Evolutionary conservation across 2,797 vertebrate species (phyloP).

Genomic region (Crax fasciolata): DNA sequence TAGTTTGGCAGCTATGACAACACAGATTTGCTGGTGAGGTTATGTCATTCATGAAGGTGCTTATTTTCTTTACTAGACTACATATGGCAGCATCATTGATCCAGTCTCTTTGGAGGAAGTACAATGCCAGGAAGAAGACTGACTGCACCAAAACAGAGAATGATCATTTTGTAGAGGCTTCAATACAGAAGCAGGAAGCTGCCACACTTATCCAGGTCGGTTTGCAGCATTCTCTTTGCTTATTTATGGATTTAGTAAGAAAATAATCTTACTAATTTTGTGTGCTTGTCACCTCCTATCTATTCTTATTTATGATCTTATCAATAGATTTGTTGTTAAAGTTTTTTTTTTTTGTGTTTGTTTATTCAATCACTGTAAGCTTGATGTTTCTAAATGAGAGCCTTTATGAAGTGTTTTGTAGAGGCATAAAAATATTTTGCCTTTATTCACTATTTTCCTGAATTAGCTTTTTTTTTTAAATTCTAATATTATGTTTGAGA

Average conservation of each 20-base stretch:
- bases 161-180: not conserved
- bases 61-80: constrained; percentile 54
- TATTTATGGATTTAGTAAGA: not conserved
- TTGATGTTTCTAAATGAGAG: not conserved
- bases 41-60: constrained; percentile 69
- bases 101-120: constrained; percentile 56
- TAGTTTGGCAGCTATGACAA: constrained; percentile 82
- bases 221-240: not conserved
- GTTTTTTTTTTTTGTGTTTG: not conserved
- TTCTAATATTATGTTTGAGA: not conserved
- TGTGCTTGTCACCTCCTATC: not conserved
- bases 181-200: constrained; percentile 79
- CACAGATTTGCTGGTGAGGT: constrained; percentile 82
- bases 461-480: constrained; percentile 3
- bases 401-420: not conserved
- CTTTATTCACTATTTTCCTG: not conserved
- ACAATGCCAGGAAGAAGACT: constrained; percentile 20
- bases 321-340: not conserved
- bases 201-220: constrained; percentile 92
- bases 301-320: not conserved
- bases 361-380: not conserved
- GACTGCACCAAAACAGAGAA: not conserved
- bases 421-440: not conserved
- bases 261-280: not conserved
- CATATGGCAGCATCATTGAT: constrained; percentile 56